Percentiles rank a stretch among this genome's conserved stretches.
Conservation (phyloP, 2,888 invertebrate species). For the Lepas anatifera region DNA sequence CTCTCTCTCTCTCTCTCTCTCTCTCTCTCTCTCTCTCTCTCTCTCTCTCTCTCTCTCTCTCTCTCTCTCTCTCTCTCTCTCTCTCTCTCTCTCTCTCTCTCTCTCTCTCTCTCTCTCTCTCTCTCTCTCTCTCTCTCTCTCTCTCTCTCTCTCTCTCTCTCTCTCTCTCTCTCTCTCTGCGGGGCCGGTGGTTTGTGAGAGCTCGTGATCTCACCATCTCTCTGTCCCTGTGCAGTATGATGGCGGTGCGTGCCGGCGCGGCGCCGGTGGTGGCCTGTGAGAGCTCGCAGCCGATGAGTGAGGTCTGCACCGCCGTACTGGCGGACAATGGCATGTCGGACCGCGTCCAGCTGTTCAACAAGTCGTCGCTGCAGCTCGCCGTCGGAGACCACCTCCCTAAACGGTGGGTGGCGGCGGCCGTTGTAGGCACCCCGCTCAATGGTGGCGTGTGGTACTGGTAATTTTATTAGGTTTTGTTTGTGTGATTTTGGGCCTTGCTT, state of each 20-base stretch:
- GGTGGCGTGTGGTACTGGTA: too few species aligned
- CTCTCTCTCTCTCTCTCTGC: background rate
- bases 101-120: background rate
- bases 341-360: conserved; percentile 39
- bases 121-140: conserved; percentile 12
- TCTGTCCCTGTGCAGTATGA: background rate
- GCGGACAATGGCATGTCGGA: conserved; percentile 36
- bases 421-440: too few species aligned
- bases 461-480: too few species aligned
- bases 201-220: too few species aligned
- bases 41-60: conserved; percentile 10
- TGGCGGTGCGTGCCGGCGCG: conserved; percentile 44
- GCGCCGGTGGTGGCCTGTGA: conserved; percentile 53
- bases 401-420: too few species aligned
- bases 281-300: conserved; percentile 47
- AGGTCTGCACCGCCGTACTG: conserved; percentile 47
- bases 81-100: background rate
- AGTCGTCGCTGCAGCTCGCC: background rate
- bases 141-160: conserved; percentile 13
- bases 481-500: too few species aligned
- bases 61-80: background rate
- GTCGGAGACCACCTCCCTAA: background rate
- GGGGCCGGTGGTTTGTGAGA: too few species aligned
- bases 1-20: conserved; percentile 9
- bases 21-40: conserved; percentile 5